Evolutionary conservation across 2,888 invertebrate species (phyloP), one percentile per base, ranked within the genome.

Genomic region (Piscicola geometra): DNA sequence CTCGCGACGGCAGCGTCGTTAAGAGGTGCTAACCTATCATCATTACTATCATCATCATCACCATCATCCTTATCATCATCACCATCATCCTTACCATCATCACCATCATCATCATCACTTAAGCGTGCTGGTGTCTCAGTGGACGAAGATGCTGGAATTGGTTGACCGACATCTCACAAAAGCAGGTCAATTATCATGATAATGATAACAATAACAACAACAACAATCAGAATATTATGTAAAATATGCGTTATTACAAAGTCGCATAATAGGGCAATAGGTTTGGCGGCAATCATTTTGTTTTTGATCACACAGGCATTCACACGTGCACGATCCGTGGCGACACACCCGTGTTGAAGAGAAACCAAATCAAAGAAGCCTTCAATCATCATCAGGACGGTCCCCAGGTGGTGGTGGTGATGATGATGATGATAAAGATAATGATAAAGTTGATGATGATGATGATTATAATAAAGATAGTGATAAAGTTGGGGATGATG

Each of bases 41-140:
- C 5, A 5, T 15, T 15, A 5, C 41, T 15, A 9, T 15, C 41
- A 41, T 15, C 5, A 41, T 15, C 5, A 41, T 15, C 15, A 5
- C 41, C 5, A 15, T 41, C 15, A 9, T 15, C 5, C 9, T 15
- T 41, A 41, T 15, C 5, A 15, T 15, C 41, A 41, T 15, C 15
- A 41, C 41, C 5, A 5, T 15, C 5, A 41, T 15, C 41, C 5
- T 41, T 41, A 5, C 5, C 5, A 9, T 9, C 41, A 9, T 9
- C 41, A 41, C 5, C 41, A 41, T 15, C 41, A 41, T 41, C 41
- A 9, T 5, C 15, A 15, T 9, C 41, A 41, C 15, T 15, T 41
- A 9, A 80, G 87, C 80, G 87, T 88, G 28, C 89, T 98, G 3
- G 93, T 98, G 0, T 96, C 95, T 0, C 97, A 97, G 83, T 98